phyloP scores from a whole-genome alignment of 2,888 invertebrate species.

The Falcaria lacertinaria region DNA sequence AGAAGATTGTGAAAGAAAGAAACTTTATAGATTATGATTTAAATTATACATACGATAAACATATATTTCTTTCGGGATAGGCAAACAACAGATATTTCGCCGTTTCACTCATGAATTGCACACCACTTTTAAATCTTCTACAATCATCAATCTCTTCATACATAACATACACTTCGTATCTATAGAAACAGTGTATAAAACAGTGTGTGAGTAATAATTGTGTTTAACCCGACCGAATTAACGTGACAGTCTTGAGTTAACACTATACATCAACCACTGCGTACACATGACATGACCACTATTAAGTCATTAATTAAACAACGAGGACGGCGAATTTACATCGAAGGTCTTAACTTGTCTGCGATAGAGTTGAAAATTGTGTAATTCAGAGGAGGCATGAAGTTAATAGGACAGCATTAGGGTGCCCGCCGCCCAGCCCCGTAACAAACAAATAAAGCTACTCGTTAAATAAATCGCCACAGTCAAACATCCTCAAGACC shows the following conservation, averaged over 20 bases:
- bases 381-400: conserved; percentile 39
- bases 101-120: too few relatives aligned
- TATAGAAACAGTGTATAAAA: too few relatives aligned
- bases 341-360: conserved; percentile 28
- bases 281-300: conserved; percentile 51
- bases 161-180: neutral
- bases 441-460: conserved; percentile 64
- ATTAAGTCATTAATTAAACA: conserved; percentile 63
- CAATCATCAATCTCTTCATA: too few relatives aligned
- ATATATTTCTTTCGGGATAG: too few relatives aligned
- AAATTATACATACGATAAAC: too few relatives aligned
- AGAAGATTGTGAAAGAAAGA: too few relatives aligned
- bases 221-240: neutral
- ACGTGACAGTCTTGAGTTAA: conserved; percentile 17
- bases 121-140: too few relatives aligned
- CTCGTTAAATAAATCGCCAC: conserved; percentile 67
- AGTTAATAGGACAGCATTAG: conserved; percentile 63
- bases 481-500: conserved; percentile 59
- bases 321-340: conserved; percentile 21
- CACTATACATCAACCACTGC: conserved; percentile 38
- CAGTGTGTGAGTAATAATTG: neutral
- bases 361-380: conserved; percentile 51
- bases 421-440: conserved; percentile 41
- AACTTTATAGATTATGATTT: too few relatives aligned
- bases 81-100: too few relatives aligned